Percentiles rank a stretch among this genome's conserved stretches.
Conservation (phyloP, 2,113 vertebrate species). For the Paramormyrops kingsleyae region DNA sequence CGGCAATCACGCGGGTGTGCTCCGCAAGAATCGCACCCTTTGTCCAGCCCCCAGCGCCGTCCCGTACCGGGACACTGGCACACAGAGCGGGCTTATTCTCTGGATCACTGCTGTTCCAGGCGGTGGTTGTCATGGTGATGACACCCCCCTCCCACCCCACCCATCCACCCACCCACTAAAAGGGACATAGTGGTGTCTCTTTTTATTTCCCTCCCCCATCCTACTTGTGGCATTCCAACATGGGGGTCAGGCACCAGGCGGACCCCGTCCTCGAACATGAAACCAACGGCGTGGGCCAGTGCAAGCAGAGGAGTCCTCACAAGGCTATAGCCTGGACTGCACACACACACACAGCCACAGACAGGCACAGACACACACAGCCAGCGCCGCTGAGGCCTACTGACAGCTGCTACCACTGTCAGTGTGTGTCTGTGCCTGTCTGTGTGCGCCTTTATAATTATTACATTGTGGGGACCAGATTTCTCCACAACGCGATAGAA, state of each 20-base stretch:
- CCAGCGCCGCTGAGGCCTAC: background rate
- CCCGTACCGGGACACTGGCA: conserved; percentile 51
- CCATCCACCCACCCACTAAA: background rate
- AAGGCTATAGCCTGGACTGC: background rate
- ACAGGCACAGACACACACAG: background rate
- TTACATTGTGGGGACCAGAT: background rate
- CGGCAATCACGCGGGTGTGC: conserved; percentile 52
- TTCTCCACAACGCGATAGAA: background rate
- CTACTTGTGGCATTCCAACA: conserved; percentile 52
- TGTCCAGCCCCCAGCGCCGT: conserved; percentile 50
- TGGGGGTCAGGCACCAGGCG: conserved; percentile 3
- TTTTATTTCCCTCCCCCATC: conserved; percentile 39
- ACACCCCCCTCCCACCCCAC: conserved; percentile 32
- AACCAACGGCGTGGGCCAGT: background rate
- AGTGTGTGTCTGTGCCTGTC: background rate
- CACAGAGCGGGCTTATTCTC: conserved; percentile 58
- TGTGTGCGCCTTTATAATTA: background rate
- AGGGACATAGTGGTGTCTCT: conserved; percentile 36
- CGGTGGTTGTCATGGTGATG: conserved; percentile 57
- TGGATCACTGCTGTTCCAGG: conserved; percentile 38
- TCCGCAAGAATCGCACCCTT: conserved; percentile 54
- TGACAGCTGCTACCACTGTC: background rate
- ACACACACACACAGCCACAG: too few species aligned
- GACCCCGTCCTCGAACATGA: background rate
- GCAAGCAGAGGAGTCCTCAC: background rate